Percentiles rank a stretch among this genome's conserved stretches.
Conservation (phyloP, 2,797 vertebrate species). For the Percopsis omiscomaycus region DNA sequence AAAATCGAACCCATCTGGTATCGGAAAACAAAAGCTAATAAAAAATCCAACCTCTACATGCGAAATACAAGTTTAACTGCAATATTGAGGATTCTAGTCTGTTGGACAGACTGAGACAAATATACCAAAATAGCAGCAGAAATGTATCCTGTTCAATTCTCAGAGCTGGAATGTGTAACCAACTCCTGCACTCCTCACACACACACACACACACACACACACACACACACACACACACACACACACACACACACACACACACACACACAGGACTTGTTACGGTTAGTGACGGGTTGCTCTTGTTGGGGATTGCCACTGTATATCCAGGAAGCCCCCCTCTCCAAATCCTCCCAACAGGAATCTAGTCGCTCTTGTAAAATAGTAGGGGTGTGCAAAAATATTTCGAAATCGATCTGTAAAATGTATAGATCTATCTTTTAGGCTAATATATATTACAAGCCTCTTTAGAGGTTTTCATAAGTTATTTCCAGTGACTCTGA, state of each 20-base stretch:
- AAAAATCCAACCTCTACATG: constrained; percentile 24
- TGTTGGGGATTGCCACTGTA: too few relatives aligned
- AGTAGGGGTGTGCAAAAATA: too few relatives aligned
- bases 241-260: constrained; percentile 4
- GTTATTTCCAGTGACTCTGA: too few relatives aligned
- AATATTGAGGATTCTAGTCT: constrained; percentile 21
- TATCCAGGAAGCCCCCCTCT: too few relatives aligned
- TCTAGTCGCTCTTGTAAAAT: too few relatives aligned
- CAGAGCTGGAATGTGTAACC: constrained; percentile 11
- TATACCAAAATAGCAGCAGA: constrained; percentile 31
- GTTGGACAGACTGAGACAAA: constrained; percentile 19
- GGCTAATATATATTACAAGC: too few relatives aligned
- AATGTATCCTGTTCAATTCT: constrained; percentile 18
- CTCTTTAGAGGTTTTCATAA: too few relatives aligned
- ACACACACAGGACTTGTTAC: constrained; percentile 6
- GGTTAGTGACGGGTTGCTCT: not conserved
- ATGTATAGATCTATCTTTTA: too few relatives aligned
- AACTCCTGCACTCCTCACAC: not conserved
- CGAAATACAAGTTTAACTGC: constrained; percentile 22
- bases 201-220: constrained; percentile 2
- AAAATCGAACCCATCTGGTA: constrained; percentile 35
- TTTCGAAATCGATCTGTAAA: too few relatives aligned
- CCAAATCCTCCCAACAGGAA: too few relatives aligned
- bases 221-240: not conserved
- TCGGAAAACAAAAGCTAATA: constrained; percentile 18